Evolutionary conservation across 2,888 invertebrate species (phyloP).

Genomic region (Aradus depressus): DNA sequence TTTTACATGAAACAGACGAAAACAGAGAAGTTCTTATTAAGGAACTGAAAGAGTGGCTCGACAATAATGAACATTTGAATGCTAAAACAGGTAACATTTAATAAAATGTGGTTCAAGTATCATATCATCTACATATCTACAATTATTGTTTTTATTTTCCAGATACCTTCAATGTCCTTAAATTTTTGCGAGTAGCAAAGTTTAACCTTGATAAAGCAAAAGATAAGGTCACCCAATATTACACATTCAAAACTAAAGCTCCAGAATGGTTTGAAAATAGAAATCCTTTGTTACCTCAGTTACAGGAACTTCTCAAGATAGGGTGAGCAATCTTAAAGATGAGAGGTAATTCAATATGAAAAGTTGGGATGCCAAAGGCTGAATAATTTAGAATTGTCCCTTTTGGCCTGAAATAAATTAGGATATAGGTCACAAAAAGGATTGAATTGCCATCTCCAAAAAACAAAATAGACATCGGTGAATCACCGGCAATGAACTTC

Average conservation of each 20-base stretch:
- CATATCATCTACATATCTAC: too few species aligned
- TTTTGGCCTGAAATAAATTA: too few species aligned
- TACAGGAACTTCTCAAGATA: conserved; percentile 45
- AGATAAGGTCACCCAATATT: conserved; percentile 46
- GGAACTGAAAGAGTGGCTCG: conserved; percentile 38
- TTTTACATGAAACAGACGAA: conserved; percentile 25
- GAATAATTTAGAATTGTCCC: too few species aligned
- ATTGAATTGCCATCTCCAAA: too few species aligned
- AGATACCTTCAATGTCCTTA: conserved; percentile 43
- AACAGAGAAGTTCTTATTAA: conserved; percentile 35
- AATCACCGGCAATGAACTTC: too few species aligned
- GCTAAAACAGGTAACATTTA: conserved; percentile 36
- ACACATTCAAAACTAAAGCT: conserved; percentile 43
- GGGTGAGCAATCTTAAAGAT: conserved; percentile 37
- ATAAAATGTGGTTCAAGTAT: too few species aligned
- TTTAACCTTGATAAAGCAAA: conserved; percentile 47
- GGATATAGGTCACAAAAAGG: too few species aligned
- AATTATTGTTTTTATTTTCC: conserved; percentile 17
- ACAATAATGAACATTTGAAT: conserved; percentile 35
- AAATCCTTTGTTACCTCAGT: conserved; percentile 45
- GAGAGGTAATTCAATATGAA: conserved; percentile 3
- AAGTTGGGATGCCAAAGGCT: background rate
- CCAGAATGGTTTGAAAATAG: conserved; percentile 51
- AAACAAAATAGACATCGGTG: too few species aligned
- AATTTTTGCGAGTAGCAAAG: conserved; percentile 51